Evolutionary conservation across 2,888 invertebrate species (phyloP).

Genomic region (Hermodice carunculata): DNA sequence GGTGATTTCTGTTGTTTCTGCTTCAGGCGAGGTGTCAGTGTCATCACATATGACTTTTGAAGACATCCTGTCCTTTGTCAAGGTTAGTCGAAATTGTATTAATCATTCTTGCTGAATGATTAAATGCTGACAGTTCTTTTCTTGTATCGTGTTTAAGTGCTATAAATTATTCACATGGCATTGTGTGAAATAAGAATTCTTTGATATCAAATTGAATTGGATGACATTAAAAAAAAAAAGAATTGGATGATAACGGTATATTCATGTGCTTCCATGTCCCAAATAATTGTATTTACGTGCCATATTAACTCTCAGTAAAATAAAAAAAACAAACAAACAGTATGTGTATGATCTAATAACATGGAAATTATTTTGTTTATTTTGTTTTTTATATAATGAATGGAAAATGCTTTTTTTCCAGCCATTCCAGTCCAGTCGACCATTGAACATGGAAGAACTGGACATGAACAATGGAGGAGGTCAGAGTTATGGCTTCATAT

Average conservation of each 20-base stretch:
- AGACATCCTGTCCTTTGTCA: constrained; percentile 9
- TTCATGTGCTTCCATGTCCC: too few species aligned
- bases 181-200: too few species aligned
- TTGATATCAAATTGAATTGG: too few species aligned
- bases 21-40: not conserved
- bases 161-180: too few species aligned
- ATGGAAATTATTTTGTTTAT: not conserved
- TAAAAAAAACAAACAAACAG: not conserved
- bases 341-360: not conserved
- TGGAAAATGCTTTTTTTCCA: constrained; percentile 8
- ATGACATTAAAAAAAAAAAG: too few species aligned
- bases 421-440: constrained; percentile 26
- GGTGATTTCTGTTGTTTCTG: not conserved
- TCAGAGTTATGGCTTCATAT: constrained; percentile 74
- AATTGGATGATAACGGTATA: too few species aligned
- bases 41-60: constrained; percentile 7
- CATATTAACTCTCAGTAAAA: not conserved
- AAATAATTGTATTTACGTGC: too few species aligned
- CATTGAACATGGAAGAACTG: constrained; percentile 65
- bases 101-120: not conserved
- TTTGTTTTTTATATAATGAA: not conserved
- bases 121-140: not conserved
- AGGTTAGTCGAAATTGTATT: not conserved
- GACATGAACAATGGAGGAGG: constrained; percentile 69
- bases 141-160: too few species aligned